phyloP scores from a whole-genome alignment of 2,888 invertebrate species.

The Timandra comae region DNA sequence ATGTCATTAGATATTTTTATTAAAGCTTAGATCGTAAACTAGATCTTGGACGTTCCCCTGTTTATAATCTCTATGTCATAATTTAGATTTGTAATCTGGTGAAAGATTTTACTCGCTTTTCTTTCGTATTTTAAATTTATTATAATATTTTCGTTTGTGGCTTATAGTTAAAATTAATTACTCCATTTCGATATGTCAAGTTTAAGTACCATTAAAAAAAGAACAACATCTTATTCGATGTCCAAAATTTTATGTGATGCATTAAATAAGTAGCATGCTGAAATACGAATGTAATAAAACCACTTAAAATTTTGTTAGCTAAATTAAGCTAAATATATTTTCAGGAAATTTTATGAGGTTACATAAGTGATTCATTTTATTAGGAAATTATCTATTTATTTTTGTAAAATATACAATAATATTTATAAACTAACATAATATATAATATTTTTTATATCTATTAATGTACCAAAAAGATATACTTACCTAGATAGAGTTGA shows the following conservation, averaged over 20 bases:
- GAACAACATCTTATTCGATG: constrained; percentile 18
- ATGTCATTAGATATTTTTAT: constrained; percentile 68
- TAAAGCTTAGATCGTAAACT: constrained; percentile 56
- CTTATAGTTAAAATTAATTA: constrained; percentile 13
- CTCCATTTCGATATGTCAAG: constrained; percentile 15
- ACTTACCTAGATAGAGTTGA: too few species aligned
- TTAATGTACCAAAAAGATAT: too few species aligned
- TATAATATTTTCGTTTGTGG: too few species aligned
- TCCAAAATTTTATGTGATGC: constrained; percentile 9
- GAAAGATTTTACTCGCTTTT: constrained; percentile 31
- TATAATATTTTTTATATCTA: too few species aligned
- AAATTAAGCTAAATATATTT: too few species aligned
- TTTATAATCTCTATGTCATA: constrained; percentile 38
- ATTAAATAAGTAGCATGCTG: constrained; percentile 10
- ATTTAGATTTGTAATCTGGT: constrained; percentile 43
- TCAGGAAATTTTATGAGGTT: too few species aligned
- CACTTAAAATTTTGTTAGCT: constrained; percentile 3
- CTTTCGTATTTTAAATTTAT: too few species aligned
- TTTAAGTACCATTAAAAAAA: constrained; percentile 20
- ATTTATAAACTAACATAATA: too few species aligned
- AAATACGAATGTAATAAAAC: constrained; percentile 1
- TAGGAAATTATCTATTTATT: too few species aligned
- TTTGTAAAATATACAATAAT: too few species aligned
- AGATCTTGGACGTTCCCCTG: constrained; percentile 44
- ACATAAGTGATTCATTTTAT: too few species aligned